Percentiles rank a stretch among this genome's conserved stretches.
These are phyloP conservation scores for Antigone vipio DNA, from an alignment of 2,113 vertebrate genomes.

Conservation along the genomic window DNA sequence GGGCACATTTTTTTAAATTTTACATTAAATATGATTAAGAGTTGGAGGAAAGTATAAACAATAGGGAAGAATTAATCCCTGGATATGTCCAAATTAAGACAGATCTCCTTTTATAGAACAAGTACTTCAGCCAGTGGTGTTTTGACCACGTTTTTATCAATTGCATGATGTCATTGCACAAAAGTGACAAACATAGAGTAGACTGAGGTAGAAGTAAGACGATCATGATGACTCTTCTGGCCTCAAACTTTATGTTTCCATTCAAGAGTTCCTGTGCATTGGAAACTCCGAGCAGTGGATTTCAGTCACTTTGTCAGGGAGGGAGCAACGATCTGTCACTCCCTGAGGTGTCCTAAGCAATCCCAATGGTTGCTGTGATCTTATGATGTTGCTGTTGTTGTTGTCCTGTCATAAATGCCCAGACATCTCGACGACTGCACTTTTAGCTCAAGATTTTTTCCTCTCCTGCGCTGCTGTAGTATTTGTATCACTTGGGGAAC, in stretches of 20 bases:
- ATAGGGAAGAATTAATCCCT: neutral
- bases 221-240: neutral
- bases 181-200: neutral
- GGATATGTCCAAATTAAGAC: neutral
- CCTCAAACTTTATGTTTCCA: neutral
- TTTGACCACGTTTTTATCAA: neutral
- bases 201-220: neutral
- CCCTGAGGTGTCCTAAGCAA: neutral
- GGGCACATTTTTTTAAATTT: neutral
- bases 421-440: constrained; percentile 13
- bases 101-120: neutral
- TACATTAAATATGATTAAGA: too few species aligned
- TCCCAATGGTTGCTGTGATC: neutral
- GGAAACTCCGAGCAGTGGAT: neutral
- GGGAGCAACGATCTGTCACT: rapidly evolving
- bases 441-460: constrained; percentile 8
- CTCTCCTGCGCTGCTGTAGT: neutral
- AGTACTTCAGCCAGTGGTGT: neutral
- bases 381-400: neutral
- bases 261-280: neutral
- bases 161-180: neutral
- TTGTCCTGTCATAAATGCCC: neutral
- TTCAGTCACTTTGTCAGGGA: neutral
- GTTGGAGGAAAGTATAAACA: neutral
- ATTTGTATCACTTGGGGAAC: constrained; percentile 48